A percentile compares a stretch with the other conserved stretches of the same genome.
Conservation (phyloP, 2,888 invertebrate genomes). For the Meteorus cinctellus region DNA sequence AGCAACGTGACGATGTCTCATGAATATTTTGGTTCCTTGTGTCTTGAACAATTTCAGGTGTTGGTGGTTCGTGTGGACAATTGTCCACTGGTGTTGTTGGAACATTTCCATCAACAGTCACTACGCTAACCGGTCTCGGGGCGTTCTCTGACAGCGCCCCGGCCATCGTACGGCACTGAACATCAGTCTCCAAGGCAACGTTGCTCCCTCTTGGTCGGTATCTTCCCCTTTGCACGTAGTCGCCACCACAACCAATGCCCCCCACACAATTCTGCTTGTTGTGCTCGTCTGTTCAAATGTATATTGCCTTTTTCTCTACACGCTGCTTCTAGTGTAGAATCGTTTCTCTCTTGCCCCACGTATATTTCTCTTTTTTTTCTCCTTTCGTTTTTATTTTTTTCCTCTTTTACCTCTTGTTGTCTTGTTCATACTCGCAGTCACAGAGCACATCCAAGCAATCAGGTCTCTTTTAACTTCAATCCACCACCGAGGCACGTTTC, state of each 20-base stretch:
- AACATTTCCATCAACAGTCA: constrained; percentile 62
- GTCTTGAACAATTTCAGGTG: constrained; percentile 26
- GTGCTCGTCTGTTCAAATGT: constrained; percentile 17
- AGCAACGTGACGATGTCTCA: constrained; percentile 57
- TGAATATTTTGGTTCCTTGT: constrained; percentile 31
- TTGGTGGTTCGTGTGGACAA: constrained; percentile 35
- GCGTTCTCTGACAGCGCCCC: constrained; percentile 71
- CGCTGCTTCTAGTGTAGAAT: constrained; percentile 11
- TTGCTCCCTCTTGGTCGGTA: constrained; percentile 44
- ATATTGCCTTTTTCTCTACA: constrained; percentile 20
- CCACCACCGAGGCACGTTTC: constrained; percentile 44
- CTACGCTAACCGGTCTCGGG: constrained; percentile 71
- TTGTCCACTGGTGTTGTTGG: constrained; percentile 33
- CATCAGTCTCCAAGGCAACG: constrained; percentile 62
- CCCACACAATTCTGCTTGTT: background rate
- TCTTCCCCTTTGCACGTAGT: constrained; percentile 25
- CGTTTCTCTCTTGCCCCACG: background rate
- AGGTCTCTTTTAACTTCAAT: constrained; percentile 25
- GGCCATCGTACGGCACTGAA: constrained; percentile 69
- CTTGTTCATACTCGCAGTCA: constrained; percentile 23
- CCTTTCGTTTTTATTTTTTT: constrained; percentile 13
- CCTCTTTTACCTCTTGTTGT: constrained; percentile 9
- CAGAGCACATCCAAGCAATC: constrained; percentile 16
- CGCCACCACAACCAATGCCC: constrained; percentile 4
- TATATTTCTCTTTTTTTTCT: background rate